Percentiles rank a stretch among this genome's conserved stretches.
Conservation (phyloP, 2,888 invertebrate species). For the Eretmocerus hayati region DNA sequence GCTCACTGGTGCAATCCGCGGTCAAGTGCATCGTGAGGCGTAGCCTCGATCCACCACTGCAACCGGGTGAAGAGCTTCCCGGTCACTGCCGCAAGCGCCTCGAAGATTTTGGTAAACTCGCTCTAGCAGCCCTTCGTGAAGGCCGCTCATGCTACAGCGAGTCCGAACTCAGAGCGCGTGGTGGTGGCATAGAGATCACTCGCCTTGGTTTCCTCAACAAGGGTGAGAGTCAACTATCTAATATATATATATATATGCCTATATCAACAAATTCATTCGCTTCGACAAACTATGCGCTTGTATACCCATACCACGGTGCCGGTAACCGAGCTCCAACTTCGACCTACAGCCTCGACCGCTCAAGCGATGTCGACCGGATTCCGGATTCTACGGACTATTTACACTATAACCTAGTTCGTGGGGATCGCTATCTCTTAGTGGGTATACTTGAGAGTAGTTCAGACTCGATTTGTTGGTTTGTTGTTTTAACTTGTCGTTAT, state of each 20-base stretch:
- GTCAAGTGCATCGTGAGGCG: slow-evolving; percentile 47
- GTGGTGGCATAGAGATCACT: slow-evolving; percentile 44
- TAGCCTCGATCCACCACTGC: slow-evolving; percentile 39
- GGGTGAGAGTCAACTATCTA: background rate
- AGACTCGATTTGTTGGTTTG: too few relatives aligned
- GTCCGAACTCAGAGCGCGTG: slow-evolving; percentile 47
- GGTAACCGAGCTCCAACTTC: too few relatives aligned
- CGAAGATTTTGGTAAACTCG: slow-evolving; percentile 51
- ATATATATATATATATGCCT: background rate
- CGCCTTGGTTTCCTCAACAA: slow-evolving; percentile 48
- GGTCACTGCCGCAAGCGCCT: slow-evolving; percentile 47
- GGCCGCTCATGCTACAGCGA: slow-evolving; percentile 49
- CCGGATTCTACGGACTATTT: too few relatives aligned
- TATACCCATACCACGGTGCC: too few relatives aligned
- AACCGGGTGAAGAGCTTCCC: slow-evolving; percentile 41
- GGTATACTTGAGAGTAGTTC: too few relatives aligned
- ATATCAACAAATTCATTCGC: too few relatives aligned
- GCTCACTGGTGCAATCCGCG: slow-evolving; percentile 44
- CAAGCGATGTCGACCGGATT: too few relatives aligned
- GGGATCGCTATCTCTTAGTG: too few relatives aligned
- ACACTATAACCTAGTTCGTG: too few relatives aligned
- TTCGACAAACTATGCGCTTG: too few relatives aligned
- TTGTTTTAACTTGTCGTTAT: too few relatives aligned
- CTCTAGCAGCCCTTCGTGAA: slow-evolving; percentile 49
- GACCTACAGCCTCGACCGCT: too few relatives aligned